Percentiles rank a stretch among this genome's conserved stretches.
Evolutionary conservation across 2,797 vertebrate species (phyloP).

Genomic region (Rhinella marina): DNA sequence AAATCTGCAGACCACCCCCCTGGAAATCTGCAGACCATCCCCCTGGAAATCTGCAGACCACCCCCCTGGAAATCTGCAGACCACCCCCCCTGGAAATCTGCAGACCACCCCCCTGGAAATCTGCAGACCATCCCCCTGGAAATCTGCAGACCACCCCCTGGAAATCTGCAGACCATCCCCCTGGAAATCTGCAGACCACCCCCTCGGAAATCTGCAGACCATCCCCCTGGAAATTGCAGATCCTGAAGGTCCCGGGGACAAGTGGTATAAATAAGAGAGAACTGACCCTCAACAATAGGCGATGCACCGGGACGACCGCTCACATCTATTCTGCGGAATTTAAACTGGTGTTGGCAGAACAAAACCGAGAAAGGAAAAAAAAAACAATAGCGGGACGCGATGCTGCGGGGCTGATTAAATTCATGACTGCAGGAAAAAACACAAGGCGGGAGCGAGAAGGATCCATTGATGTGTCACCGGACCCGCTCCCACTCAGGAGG

Average conservation of each 20-base stretch:
- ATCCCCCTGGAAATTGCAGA: neutral
- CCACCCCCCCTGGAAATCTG: neutral
- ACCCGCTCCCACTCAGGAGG: slow-evolving; percentile 60
- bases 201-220: neutral
- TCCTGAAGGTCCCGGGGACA: neutral
- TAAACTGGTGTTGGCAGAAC: slow-evolving; percentile 46
- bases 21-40: neutral
- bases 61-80: neutral
- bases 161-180: neutral
- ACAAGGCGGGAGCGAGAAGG: slow-evolving; percentile 48
- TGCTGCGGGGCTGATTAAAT: slow-evolving; percentile 50
- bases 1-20: neutral
- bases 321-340: slow-evolving; percentile 26
- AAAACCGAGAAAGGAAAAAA: slow-evolving; percentile 39
- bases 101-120: neutral
- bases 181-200: neutral
- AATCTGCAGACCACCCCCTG: neutral
- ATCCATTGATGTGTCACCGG: slow-evolving; percentile 54
- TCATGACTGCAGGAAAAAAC: slow-evolving; percentile 32
- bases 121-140: neutral
- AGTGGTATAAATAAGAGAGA: neutral
- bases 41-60: neutral
- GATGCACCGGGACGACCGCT: neutral
- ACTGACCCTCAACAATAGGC: neutral
- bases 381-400: slow-evolving; percentile 42